Evolutionary conservation across 2,797 vertebrate species (phyloP).

Genomic region (Xerus rutilus): DNA sequence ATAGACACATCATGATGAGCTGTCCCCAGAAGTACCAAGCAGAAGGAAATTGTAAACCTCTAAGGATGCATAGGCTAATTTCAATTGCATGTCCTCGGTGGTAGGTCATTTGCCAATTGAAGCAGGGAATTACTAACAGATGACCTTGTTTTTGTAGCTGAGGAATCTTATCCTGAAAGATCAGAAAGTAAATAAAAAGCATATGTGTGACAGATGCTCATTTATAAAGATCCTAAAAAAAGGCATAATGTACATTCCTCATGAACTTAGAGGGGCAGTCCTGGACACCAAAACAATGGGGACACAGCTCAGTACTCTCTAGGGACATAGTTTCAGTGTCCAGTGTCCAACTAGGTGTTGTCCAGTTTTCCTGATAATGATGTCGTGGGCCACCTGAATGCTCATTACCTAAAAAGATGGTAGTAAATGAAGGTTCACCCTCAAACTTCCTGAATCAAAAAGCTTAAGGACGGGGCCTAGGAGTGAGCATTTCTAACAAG

Average conservation of each 20-base stretch:
- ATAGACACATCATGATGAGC: background rate
- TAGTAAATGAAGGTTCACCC: constrained; percentile 10
- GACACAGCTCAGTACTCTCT: background rate
- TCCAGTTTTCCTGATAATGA: background rate
- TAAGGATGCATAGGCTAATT: constrained; percentile 62
- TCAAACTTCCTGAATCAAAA: constrained; percentile 52
- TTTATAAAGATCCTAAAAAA: constrained; percentile 54
- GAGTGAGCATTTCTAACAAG: constrained; percentile 54
- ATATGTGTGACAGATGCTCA: constrained; percentile 57
- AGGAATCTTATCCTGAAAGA: constrained; percentile 57
- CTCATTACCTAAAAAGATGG: constrained; percentile 1
- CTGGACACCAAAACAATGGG: background rate
- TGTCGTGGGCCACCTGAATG: background rate
- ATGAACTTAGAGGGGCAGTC: background rate
- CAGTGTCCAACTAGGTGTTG: background rate
- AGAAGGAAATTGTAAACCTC: constrained; percentile 63
- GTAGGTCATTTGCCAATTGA: constrained; percentile 68
- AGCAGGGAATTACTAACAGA: constrained; percentile 78
- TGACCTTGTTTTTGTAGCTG: constrained; percentile 59
- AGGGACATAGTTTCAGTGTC: background rate
- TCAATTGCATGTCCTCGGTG: constrained; percentile 55
- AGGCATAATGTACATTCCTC: constrained; percentile 51
- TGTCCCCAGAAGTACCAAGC: constrained; percentile 22
- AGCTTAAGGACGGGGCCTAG: background rate
- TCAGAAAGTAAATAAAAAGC: constrained; percentile 65